Base-by-base conservation (phyloP, 1,140 invertebrate species). In the Grapholita molesta region DNA sequence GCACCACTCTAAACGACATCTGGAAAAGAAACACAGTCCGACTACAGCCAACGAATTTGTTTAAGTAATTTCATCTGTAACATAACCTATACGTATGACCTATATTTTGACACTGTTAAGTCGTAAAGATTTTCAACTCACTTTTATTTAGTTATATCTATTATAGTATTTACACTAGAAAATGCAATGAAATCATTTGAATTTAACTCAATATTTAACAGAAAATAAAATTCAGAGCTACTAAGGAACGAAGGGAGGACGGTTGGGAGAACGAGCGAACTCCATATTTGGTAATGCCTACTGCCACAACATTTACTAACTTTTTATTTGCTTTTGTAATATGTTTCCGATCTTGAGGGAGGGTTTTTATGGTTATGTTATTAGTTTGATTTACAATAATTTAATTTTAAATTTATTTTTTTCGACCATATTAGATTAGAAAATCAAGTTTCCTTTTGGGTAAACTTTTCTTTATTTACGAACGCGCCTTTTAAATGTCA, bases 1-100 rank as follows among this genome's bases (percentile, higher is more conserved):
- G 95, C 71, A 99, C 98, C 82, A 98, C 97, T 88, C 97, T 97
- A 94, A 98, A 98, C 93, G 97, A 98, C 97, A 98, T 98, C 93
- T 93, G 91, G 72, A 92, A 91, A 80, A 74, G 72, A 76, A 87
- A 73, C 76, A 74, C 75, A 69, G 80, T 84, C 83, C 84, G 15
- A 86, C 69, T 74, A 83, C 79, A 73, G 77, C 79, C 76, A 70
- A 78, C 71, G 77, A 77, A 82, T 79, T 65, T 71, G 75, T 82
- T 80, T 74, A 82, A 79, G 82, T 76, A 78, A 83, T 82, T 86
- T 79, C 79, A 83, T 79, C 67, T 83, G 78, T 79, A 89, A 90
- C 89, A 91, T 91, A 91, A 91, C 89, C 89, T 91, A 85, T 84
- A 82, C 23, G 48, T 80, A 71, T 90, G 89, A 91, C 89, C 89